Evolutionary conservation across 1,140 invertebrate genomes (phyloP).

Genomic region (Paraescarpia echinospica): DNA sequence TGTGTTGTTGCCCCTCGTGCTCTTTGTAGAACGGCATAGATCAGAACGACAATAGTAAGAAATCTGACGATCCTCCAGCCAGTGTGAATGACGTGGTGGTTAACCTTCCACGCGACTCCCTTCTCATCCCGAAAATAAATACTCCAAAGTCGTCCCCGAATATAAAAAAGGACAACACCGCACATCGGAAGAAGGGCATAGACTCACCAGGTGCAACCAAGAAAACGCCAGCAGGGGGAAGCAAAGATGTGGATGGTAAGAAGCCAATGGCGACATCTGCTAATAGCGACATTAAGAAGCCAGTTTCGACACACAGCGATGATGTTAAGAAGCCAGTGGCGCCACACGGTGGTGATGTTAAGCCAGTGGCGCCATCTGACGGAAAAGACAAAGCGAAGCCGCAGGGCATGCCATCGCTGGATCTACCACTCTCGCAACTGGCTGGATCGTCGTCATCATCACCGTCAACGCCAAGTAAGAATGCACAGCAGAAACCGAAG

Average conservation of each 20-base stretch:
- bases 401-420: background rate
- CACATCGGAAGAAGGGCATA: background rate
- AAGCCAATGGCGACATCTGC: background rate
- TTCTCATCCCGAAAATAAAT: background rate
- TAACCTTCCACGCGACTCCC: background rate
- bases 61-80: background rate
- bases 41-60: background rate
- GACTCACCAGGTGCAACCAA: background rate
- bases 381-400: background rate
- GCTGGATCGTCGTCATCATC: background rate
- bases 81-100: background rate
- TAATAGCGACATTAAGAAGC: background rate
- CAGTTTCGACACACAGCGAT: background rate
- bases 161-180: background rate
- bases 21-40: background rate
- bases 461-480: background rate
- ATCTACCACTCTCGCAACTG: background rate
- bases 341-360: background rate
- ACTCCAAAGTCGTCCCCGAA: background rate
- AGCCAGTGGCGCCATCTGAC: background rate
- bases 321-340: background rate
- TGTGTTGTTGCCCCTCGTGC: background rate
- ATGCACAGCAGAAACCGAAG: background rate
- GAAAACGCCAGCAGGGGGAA: background rate
- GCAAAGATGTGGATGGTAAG: background rate